Evolutionary conservation across 2,113 vertebrate genomes (phyloP).

Genomic region (Sceloporus tristichus): DNA sequence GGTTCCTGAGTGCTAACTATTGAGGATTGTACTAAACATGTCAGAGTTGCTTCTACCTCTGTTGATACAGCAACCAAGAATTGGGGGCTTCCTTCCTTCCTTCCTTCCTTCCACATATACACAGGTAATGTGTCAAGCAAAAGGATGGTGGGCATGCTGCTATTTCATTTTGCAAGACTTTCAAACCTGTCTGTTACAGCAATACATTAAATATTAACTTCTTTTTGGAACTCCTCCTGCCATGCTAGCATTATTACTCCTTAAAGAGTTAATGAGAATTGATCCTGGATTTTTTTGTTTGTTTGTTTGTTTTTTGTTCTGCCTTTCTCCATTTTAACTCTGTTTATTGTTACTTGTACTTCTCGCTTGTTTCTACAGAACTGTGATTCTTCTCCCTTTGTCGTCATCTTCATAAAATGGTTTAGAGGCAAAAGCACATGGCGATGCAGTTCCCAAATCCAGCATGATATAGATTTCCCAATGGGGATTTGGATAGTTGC

Average conservation of each 20-base stretch:
- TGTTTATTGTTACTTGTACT: not conserved
- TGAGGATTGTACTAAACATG: not conserved
- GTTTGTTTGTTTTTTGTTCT: not conserved
- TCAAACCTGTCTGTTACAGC: constrained; percentile 5
- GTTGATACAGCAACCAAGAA: not conserved
- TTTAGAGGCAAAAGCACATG: not conserved
- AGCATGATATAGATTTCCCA: not conserved
- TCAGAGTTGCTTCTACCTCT: not conserved
- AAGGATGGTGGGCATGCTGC: not conserved
- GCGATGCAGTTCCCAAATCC: not conserved
- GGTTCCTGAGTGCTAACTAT: not conserved
- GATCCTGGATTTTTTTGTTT: not conserved
- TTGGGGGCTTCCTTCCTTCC: not conserved
- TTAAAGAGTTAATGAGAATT: constrained; percentile 22
- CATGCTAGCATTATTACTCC: constrained; percentile 4
- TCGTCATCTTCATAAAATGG: not conserved
- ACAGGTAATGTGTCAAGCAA: not conserved
- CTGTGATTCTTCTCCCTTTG: not conserved
- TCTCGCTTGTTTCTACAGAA: not conserved
- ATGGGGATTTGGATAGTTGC: not conserved
- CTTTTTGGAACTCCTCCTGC: constrained; percentile 5
- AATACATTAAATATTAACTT: constrained; percentile 32
- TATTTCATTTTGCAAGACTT: not conserved
- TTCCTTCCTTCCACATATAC: not conserved
- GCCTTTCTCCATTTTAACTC: not conserved